Percentiles rank a stretch among this genome's conserved stretches.
Conservation (phyloP, 2,113 vertebrate species). For the Entelurus aequoreus region DNA sequence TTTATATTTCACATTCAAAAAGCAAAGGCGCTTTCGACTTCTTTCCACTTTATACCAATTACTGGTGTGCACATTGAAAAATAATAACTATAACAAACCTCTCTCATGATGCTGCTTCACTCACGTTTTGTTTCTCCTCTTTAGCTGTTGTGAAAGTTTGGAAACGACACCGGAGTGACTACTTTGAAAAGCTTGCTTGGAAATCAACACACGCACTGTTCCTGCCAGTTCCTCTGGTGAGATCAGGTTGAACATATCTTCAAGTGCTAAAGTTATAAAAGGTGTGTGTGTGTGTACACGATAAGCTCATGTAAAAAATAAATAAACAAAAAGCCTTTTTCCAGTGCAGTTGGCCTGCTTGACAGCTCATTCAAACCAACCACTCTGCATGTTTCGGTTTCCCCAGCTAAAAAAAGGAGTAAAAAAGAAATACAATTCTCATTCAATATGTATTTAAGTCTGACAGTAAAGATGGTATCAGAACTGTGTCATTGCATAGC, state of each 20-base stretch:
- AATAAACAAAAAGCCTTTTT: conserved; percentile 3
- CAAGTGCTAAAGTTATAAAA: conserved; percentile 14
- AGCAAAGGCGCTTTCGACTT: not conserved
- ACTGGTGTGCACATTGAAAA: not conserved
- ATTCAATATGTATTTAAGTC: conserved; percentile 26
- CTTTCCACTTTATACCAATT: not conserved
- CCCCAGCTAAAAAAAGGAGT: conserved; percentile 30
- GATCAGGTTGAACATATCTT: conserved; percentile 36
- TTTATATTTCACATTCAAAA: too few species aligned
- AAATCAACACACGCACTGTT: conserved; percentile 24
- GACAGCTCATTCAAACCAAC: conserved; percentile 11
- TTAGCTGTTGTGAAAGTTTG: conserved; percentile 34
- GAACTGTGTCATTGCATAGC: conserved; percentile 24
- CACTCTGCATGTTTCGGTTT: not conserved
- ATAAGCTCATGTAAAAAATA: conserved; percentile 40
- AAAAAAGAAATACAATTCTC: conserved; percentile 44
- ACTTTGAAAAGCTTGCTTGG: conserved; percentile 27
- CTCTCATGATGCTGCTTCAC: not conserved
- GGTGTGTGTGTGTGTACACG: conserved; percentile 31
- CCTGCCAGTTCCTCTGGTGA: conserved; percentile 23
- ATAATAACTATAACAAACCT: conserved; percentile 30
- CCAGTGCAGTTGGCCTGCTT: conserved; percentile 8
- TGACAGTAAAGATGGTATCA: conserved; percentile 15
- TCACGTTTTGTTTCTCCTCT: conserved; percentile 20
- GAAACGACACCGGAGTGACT: conserved; percentile 23